A percentile compares a stretch with the other conserved stretches of the same genome.
These are phyloP conservation scores for Tachuris rubrigastra DNA, from an alignment of 2,113 vertebrate genomes.

Conservation along the genomic window DNA sequence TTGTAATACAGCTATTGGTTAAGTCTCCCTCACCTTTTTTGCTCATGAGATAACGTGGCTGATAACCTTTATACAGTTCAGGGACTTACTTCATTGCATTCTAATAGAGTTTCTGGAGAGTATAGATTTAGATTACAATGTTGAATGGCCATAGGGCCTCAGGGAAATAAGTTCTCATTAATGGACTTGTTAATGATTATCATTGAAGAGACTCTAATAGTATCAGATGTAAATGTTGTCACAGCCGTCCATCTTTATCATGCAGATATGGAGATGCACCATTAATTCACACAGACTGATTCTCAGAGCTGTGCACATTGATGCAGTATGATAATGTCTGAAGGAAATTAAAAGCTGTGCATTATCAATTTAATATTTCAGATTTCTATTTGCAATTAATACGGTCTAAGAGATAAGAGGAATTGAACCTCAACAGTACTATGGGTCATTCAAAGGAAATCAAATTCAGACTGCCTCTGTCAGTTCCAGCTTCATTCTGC, in stretches of 20 bases:
- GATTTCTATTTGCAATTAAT: conserved; percentile 40
- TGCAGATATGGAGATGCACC: background rate
- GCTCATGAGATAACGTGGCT: background rate
- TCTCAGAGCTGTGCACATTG: background rate
- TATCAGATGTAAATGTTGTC: conserved; percentile 48
- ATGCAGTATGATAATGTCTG: background rate
- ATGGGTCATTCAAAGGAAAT: background rate
- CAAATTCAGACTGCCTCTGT: background rate
- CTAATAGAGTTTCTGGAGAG: conserved; percentile 42
- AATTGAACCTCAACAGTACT: background rate
- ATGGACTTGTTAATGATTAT: conserved; percentile 58
- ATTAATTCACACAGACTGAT: conserved; percentile 46
- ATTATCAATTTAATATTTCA: conserved; percentile 28
- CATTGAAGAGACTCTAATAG: conserved; percentile 16
- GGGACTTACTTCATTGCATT: conserved; percentile 36
- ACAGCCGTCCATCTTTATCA: conserved; percentile 18
- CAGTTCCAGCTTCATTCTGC: background rate
- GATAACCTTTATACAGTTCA: conserved; percentile 33
- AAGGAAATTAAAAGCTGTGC: conserved; percentile 38
- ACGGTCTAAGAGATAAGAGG: background rate
- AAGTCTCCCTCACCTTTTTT: background rate
- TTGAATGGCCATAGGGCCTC: background rate
- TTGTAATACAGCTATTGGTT: background rate
- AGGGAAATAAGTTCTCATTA: conserved; percentile 55
- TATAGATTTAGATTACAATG: conserved; percentile 24